Evolutionary conservation across 2,113 vertebrate genomes (phyloP).

Genomic region (Eidolon helvum): DNA sequence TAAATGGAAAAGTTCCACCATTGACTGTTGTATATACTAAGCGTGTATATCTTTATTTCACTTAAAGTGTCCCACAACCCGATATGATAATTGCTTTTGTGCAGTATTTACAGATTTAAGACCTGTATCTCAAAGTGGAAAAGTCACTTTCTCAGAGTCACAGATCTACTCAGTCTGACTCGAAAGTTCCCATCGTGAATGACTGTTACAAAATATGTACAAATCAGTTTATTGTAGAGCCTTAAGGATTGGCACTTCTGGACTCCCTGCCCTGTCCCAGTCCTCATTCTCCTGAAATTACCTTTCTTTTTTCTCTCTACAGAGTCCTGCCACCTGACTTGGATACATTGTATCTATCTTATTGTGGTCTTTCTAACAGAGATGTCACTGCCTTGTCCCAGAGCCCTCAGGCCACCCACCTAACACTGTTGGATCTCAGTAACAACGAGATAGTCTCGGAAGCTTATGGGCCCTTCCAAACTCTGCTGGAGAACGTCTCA

Average conservation of each 20-base stretch:
- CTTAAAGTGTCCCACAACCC: neutral
- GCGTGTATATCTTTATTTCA: neutral
- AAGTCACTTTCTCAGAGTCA: neutral
- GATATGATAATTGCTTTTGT: neutral
- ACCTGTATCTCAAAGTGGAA: neutral
- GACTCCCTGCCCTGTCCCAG: neutral
- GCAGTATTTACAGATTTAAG: neutral
- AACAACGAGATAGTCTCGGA: neutral
- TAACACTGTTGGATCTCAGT: constrained; percentile 14
- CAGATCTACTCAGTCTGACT: neutral
- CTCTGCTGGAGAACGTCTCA: neutral
- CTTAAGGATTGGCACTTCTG: neutral
- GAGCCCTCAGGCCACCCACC: neutral
- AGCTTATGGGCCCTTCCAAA: neutral
- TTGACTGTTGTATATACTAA: neutral
- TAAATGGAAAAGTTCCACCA: neutral
- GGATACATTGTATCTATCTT: neutral
- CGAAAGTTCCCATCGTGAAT: neutral
- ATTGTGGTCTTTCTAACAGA: constrained; percentile 10
- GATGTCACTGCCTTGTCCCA: constrained; percentile 24
- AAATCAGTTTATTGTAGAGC: neutral
- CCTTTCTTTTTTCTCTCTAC: neutral
- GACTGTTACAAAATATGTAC: neutral
- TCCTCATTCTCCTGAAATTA: neutral
- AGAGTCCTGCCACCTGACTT: constrained; percentile 26